These are phyloP conservation scores for Madoqua kirkii DNA, from an alignment of 2,113 vertebrate species.

Conservation along the genomic window DNA sequence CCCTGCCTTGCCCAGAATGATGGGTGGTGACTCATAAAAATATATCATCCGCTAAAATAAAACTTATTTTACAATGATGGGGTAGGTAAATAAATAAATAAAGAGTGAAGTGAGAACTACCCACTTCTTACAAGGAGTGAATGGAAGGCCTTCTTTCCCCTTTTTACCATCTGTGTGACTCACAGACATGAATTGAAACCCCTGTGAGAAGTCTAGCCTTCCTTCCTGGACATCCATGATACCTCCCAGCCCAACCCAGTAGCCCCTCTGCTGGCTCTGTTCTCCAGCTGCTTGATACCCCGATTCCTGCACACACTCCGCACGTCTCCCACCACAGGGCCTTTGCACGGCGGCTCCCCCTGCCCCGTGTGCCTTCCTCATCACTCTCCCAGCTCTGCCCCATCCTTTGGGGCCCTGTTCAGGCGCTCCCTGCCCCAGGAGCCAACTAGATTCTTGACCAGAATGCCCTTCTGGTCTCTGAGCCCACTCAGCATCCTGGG, in stretches of 20 bases:
- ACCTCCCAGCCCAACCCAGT: neutral
- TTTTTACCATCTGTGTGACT: neutral
- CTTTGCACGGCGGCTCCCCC: neutral
- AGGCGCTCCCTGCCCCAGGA: neutral
- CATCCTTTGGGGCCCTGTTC: neutral
- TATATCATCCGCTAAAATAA: neutral
- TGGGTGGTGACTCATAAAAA: neutral
- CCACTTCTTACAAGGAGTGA: neutral
- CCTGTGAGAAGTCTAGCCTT: neutral
- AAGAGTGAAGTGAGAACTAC: neutral
- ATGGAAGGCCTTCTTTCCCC: no score
- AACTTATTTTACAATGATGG: neutral
- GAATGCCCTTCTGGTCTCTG: neutral
- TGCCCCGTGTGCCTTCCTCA: neutral
- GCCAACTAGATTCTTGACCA: neutral
- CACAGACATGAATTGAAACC: neutral
- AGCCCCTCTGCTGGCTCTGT: neutral
- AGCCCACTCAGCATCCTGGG: neutral
- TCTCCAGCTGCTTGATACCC: neutral
- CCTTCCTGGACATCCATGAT: accelerated
- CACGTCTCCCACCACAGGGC: neutral
- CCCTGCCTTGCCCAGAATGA: neutral
- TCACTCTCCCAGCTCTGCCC: neutral
- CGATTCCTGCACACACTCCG: neutral
- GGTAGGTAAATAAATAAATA: neutral